Base-by-base conservation (phyloP, 1,140 invertebrate genomes). In the Sycophaga agraensis region DNA sequence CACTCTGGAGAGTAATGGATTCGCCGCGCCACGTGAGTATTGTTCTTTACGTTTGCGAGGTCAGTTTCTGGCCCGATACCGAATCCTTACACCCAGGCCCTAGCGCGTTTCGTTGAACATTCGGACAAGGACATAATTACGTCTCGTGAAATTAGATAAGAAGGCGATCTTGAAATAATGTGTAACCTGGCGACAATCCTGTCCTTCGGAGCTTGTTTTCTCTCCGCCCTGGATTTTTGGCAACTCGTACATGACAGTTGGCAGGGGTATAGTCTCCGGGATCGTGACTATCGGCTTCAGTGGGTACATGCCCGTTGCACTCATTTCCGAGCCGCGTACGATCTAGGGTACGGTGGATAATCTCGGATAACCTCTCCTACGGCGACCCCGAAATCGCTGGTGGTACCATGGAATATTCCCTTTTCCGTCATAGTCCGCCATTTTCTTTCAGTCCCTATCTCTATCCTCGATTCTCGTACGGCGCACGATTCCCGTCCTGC, bases 141-240 rank as follows among this genome's bases (percentile, higher is more conserved):
- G n/a, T n/a, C n/a, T n/a, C n/a, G n/a, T n/a, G n/a, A n/a, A n/a
- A n/a, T n/a, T n/a, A n/a, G n/a, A n/a, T n/a, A n/a, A n/a, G n/a
- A n/a, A n/a, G n/a, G n/a, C n/a, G 11, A 88, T 86, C 86, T 88
- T 84, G 74, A 87, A 82, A 84, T 88, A 84, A 76, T 82, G 84
- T 76, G 84, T 86, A 88, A 88, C 86, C 86, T 88, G 84, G 74
- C 85, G 19, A 11, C 6, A 19, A 42, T 19, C 35, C 45, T 50
- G 48, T 19, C 28, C 26, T 31, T n/a, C 54, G 37, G 46, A 17
- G 53, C 12, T 4, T 4, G 4, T 34, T 3, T 2, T 21, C 4
- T 4, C 31, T 11, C 14, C 70, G 9, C 42, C 26, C 63, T 83
- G 82, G 68, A 86, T 83, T 78, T 85, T 87, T 82, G 82, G 84